These are phyloP conservation scores for Papilio gigon DNA, from an alignment of 2,888 invertebrate species.

Conservation along the genomic window DNA sequence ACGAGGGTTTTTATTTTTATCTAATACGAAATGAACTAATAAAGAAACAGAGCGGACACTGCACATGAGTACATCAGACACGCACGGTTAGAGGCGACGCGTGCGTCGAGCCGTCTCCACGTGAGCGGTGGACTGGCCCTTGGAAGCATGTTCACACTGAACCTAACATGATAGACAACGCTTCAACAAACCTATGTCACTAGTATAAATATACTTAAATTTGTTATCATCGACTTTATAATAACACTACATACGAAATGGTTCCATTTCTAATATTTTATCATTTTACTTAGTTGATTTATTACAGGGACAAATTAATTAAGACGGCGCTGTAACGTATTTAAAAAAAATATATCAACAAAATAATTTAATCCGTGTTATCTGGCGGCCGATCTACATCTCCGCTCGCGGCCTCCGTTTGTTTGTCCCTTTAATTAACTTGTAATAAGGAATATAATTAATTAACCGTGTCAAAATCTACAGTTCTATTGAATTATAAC, in stretches of 20 bases:
- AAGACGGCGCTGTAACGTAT: conserved; percentile 17
- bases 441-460: conserved; percentile 53
- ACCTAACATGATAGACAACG: conserved; percentile 29
- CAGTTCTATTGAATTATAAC: conserved; percentile 8
- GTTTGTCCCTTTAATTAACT: conserved; percentile 51
- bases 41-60: conserved; percentile 30
- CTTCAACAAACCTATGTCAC: conserved; percentile 6
- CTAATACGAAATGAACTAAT: conserved; percentile 30
- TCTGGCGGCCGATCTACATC: conserved; percentile 34
- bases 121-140: conserved; percentile 44
- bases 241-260: too few species aligned
- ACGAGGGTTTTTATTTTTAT: not conserved
- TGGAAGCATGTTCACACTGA: conserved; percentile 20
- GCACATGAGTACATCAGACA: conserved; percentile 48
- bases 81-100: conserved; percentile 56
- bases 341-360: conserved; percentile 31
- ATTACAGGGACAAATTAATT: conserved; percentile 44
- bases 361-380: conserved; percentile 38
- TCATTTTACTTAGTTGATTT: not conserved
- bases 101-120: conserved; percentile 50
- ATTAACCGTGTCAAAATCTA: conserved; percentile 44
- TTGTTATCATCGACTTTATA: too few species aligned
- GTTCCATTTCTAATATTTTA: not conserved
- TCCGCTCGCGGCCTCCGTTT: conserved; percentile 40
- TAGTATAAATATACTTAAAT: not conserved